Base-by-base conservation (phyloP, 2,888 invertebrate genomes). In the Nowickia ferox region DNA sequence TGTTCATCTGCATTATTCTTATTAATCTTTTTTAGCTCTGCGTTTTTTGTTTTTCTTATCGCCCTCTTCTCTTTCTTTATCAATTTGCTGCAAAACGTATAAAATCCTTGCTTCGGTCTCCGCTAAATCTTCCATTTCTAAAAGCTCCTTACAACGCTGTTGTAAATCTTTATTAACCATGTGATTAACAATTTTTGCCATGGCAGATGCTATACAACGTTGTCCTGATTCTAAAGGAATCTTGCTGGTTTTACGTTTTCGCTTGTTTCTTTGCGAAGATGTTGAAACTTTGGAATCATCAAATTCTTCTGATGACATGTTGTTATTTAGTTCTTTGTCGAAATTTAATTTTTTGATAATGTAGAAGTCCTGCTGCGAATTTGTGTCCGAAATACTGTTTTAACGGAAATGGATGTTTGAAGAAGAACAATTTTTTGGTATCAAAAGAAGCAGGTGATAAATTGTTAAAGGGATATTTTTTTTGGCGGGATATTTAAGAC, bases 101-200 rank as follows among this genome's bases (percentile, higher is more conserved):
- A 63, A n/a, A n/a, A 87, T 65, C 8, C 81, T 80, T 0, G 66
- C 66, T 40, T 89, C 88, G 2, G 88, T 89, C 9, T 88, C 85
- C 0, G 61, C 22, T 15, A 89, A 68, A 46, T 89, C 86, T 0
- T 86, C 85, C 9, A 89, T 88, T 82, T 89, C 87, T 76, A 90
- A 77, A 6, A 91, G 78, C 17, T 89, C 78, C 2, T 87, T 88
- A 11, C 90, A 90, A 17, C 85, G 72, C 19, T 88, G 63, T 65
- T 88, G 89, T 17, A 74, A 75, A 1, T 82, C 86, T n/a, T 19
- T 51, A 77, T 87, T 86, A 38, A 55, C 84, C 90, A 90, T 90
- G 55, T 88, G 89, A 8, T 87, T 87, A 68, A 90, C 38, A 15
- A 90, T 88, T 82, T 90, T 89, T 42, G 89, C 88, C 59, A 90